A percentile compares a stretch with the other conserved stretches of the same genome.
phyloP scores from a whole-genome alignment of 1,140 invertebrate genomes.

The Cydia pomonella region DNA sequence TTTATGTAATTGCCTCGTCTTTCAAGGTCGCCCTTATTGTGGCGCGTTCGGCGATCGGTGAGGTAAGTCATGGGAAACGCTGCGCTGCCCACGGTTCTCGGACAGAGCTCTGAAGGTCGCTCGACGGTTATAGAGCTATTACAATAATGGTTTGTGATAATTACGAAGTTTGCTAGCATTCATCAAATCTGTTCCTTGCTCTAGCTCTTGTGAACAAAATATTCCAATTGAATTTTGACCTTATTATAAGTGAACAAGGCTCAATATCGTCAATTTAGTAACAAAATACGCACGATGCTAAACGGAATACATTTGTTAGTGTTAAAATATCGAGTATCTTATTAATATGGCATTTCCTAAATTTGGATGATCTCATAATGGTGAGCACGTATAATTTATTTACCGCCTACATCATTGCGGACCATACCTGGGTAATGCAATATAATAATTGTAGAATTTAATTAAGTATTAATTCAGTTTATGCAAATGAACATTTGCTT shows the following conservation, averaged over 20 bases:
- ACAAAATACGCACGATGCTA: too few relatives aligned
- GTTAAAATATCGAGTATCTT: too few relatives aligned
- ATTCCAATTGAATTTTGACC: neutral
- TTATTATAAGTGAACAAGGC: too few relatives aligned
- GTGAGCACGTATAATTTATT: neutral
- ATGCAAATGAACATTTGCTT: too few relatives aligned
- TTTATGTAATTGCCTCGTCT: neutral
- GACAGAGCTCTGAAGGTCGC: neutral
- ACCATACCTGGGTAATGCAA: neutral
- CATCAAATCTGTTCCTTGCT: neutral
- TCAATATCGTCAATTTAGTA: too few relatives aligned
- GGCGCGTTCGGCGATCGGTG: neutral
- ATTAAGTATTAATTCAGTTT: too few relatives aligned
- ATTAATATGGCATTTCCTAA: neutral
- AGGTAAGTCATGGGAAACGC: neutral
- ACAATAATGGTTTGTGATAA: slow-evolving; percentile 11
- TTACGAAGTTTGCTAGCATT: neutral
- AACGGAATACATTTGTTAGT: too few relatives aligned
- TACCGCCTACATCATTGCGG: neutral
- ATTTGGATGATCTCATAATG: neutral
- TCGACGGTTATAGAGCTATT: neutral
- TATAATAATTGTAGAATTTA: too few relatives aligned
- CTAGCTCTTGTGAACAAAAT: neutral
- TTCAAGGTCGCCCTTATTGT: too few relatives aligned
- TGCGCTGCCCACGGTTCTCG: neutral